Conservation (phyloP, 2,888 invertebrate species). For the Clitarchus hookeri region DNA sequence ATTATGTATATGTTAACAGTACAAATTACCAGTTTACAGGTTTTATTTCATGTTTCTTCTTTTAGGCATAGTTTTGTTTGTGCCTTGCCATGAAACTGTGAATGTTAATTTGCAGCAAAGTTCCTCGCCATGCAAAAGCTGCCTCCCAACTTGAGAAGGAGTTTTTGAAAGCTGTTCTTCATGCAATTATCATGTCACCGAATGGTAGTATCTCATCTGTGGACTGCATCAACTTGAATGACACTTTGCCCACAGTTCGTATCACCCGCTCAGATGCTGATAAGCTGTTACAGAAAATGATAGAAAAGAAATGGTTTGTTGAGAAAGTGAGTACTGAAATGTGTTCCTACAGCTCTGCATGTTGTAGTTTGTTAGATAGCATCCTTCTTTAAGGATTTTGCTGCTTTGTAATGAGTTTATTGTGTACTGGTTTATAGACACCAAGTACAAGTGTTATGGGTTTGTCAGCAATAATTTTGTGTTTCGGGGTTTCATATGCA, state of each 20-base stretch:
- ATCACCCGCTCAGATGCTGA: conserved; percentile 17
- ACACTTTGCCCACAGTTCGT: background rate
- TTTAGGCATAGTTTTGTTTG: no score
- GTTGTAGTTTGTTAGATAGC: no score
- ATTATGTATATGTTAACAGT: no score
- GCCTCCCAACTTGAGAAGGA: background rate
- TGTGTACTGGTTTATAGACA: no score
- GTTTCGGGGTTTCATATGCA: no score
- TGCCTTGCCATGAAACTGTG: no score
- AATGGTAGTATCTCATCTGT: background rate
- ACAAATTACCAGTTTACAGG: no score
- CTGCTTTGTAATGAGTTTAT: no score
- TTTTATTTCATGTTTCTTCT: background rate
- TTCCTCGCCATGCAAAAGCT: background rate
- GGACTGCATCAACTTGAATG: background rate
- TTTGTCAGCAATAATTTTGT: no score
- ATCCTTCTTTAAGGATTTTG: no score
- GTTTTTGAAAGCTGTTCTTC: background rate
- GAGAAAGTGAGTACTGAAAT: background rate
- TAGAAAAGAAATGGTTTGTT: background rate
- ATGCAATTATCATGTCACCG: background rate
- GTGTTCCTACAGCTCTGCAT: background rate
- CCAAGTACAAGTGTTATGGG: no score
- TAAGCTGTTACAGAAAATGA: background rate
- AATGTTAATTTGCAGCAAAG: background rate